These are phyloP conservation scores for Pterocles orientalis DNA, from an alignment of 2,113 vertebrate species.

Conservation along the genomic window DNA sequence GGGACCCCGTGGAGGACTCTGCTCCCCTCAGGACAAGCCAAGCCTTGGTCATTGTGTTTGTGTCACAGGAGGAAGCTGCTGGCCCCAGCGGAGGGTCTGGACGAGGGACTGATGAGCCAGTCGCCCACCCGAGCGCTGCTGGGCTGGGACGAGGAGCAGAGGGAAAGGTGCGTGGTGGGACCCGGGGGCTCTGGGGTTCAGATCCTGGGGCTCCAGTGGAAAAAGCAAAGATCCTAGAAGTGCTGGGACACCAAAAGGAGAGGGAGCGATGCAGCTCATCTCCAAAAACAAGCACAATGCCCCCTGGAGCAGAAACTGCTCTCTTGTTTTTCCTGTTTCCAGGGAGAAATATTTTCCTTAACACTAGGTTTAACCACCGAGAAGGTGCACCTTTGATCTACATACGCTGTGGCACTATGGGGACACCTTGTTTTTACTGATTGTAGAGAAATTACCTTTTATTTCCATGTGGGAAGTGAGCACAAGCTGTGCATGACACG, in stretches of 20 bases:
- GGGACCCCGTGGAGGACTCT: neutral
- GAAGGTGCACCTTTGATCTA: neutral
- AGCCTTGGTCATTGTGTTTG: rapidly evolving
- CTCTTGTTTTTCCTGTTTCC: neutral
- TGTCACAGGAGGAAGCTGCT: constrained; percentile 55
- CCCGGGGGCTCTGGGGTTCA: rapidly evolving
- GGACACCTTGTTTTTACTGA: neutral
- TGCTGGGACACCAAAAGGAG: neutral
- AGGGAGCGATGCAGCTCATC: neutral
- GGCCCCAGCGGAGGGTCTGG: constrained; percentile 49
- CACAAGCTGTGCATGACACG: no score
- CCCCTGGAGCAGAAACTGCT: neutral
- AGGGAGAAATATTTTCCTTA: neutral
- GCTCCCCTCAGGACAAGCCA: neutral
- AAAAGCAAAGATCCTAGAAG: neutral
- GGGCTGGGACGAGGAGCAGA: constrained; percentile 40
- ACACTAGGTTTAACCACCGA: neutral
- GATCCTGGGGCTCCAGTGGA: rapidly evolving
- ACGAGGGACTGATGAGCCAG: neutral
- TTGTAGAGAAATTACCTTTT: neutral
- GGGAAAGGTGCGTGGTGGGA: neutral
- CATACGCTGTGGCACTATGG: rapidly evolving
- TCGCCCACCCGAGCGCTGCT: constrained; percentile 63
- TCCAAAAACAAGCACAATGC: neutral
- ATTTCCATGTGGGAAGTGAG: neutral